phyloP scores from a whole-genome alignment of 2,113 vertebrate species.

The Amblyornis subalaris region DNA sequence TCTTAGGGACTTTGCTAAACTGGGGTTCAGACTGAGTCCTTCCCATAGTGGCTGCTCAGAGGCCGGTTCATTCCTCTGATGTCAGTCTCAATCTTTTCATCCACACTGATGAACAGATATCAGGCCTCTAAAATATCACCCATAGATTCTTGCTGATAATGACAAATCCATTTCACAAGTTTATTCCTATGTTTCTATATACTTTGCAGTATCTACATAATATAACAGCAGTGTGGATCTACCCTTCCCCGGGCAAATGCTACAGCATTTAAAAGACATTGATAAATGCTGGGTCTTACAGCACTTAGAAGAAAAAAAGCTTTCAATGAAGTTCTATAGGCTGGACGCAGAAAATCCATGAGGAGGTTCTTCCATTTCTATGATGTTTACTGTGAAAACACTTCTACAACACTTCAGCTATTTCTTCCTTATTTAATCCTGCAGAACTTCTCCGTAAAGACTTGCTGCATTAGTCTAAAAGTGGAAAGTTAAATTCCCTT shows the following conservation, averaged over 20 bases:
- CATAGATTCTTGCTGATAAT: neutral
- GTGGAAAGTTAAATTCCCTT: neutral
- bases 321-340: neutral
- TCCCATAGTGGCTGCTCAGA: neutral
- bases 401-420: neutral
- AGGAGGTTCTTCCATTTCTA: neutral
- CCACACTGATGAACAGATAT: neutral
- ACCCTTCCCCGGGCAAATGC: neutral
- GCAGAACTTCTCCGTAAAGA: neutral
- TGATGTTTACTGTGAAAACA: neutral
- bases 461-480: neutral
- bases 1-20: neutral
- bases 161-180: neutral
- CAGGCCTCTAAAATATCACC: neutral
- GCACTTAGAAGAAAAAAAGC: neutral
- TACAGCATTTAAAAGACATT: neutral
- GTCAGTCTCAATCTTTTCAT: neutral
- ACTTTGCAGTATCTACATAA: neutral
- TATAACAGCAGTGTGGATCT: neutral
- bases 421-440: neutral
- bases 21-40: neutral
- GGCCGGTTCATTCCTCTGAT: neutral
- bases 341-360: neutral
- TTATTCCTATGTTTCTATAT: neutral
- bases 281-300: neutral